Evolutionary conservation across 2,797 vertebrate species (phyloP).

Genomic region (Galaxias olidus): DNA sequence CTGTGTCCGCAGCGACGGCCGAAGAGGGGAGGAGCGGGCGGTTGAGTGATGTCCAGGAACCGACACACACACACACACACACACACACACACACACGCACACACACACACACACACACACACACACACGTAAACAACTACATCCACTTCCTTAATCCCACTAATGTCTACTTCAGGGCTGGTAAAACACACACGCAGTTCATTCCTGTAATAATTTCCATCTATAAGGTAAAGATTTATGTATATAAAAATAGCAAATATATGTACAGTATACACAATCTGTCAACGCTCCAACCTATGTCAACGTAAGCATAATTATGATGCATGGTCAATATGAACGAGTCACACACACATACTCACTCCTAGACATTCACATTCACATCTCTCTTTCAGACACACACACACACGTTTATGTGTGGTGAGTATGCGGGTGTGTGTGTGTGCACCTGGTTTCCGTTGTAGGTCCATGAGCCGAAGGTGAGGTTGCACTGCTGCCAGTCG

Average conservation of each 20-base stretch:
- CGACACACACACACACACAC: constrained; percentile 2
- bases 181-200: too few relatives aligned
- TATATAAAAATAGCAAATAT: too few relatives aligned
- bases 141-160: too few relatives aligned
- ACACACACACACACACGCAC: neutral
- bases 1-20: constrained; percentile 48
- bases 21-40: neutral
- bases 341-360: neutral
- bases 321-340: too few relatives aligned
- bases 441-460: constrained; percentile 94
- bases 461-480: constrained; percentile 98
- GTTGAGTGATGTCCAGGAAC: neutral
- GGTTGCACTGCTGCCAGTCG: constrained; percentile 92
- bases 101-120: neutral
- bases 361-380: neutral
- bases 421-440: neutral
- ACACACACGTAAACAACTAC: neutral
- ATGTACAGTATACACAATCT: too few relatives aligned
- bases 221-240: too few relatives aligned
- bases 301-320: too few relatives aligned
- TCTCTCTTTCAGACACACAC: too few relatives aligned
- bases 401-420: too few relatives aligned
- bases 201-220: too few relatives aligned
- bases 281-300: too few relatives aligned
- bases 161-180: too few relatives aligned